Percentiles rank a stretch among this genome's conserved stretches.
Evolutionary conservation across 2,797 vertebrate genomes (phyloP).

Genomic region (Pitangus sulphuratus): DNA sequence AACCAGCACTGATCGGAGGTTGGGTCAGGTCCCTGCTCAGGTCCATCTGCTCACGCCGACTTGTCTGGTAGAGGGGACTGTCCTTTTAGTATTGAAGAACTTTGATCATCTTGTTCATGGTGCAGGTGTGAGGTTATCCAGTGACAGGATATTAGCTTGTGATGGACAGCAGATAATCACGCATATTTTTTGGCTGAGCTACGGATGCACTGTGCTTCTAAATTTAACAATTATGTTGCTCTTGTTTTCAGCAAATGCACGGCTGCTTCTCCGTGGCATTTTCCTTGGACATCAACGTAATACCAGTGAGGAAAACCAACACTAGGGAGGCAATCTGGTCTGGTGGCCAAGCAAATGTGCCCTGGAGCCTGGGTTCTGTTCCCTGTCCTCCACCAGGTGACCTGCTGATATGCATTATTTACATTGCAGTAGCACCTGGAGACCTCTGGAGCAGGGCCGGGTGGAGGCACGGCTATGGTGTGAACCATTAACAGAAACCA

Average conservation of each 20-base stretch:
- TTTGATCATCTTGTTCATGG: not conserved
- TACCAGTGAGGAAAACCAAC: not conserved
- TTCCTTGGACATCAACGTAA: not conserved
- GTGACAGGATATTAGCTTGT: not conserved
- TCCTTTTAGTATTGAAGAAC: not conserved
- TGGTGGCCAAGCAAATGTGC: not conserved
- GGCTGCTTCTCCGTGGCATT: not conserved
- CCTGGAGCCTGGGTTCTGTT: not conserved
- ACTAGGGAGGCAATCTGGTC: not conserved
- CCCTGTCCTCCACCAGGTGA: not conserved
- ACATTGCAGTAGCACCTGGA: not conserved
- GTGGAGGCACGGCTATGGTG: not conserved
- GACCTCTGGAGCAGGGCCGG: not conserved
- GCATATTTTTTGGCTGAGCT: not conserved
- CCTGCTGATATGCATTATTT: not conserved
- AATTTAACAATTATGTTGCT: not conserved
- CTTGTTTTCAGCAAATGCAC: not conserved
- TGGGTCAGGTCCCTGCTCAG: not conserved
- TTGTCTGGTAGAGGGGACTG: not conserved
- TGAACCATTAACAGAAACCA: not conserved
- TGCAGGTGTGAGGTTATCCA: not conserved
- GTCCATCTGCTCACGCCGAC: not conserved
- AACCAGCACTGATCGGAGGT: not conserved
- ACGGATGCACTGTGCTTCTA: fast-evolving
- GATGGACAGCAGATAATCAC: not conserved